Evolutionary conservation across 1,140 invertebrate species (phyloP), one percentile per base, ranked within the genome.

Genomic region (Drosophila subobscura): DNA sequence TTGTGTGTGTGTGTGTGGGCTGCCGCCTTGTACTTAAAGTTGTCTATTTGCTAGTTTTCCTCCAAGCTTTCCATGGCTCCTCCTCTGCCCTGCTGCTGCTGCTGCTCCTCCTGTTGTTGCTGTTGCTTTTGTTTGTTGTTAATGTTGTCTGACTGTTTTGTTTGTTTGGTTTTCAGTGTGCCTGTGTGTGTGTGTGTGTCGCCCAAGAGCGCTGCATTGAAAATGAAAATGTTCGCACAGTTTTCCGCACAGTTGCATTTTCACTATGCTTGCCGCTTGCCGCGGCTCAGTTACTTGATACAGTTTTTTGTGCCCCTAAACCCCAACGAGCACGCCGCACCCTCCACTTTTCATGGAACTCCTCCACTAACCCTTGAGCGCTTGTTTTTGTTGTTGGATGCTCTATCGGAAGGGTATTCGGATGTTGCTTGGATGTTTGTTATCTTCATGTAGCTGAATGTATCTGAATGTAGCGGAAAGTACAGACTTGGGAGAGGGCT

Each of bases 211-310:
- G 81, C 70, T 88, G 81, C 81, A 85, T 85, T 88, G 83, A 83
- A 88, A 86, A 86, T 88, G 83, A 86, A 86, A 86, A 86, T 86
- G 83, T 88, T 88, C 81, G 81, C 81, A 86, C 81, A 85, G 81
- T 85, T 85, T 85, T 85, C 81, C 83, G 83, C 83, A 86, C 83
- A 88, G 83, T 86, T 86, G 83, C 83, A 88, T 88, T 88, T 85
- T 85, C 70, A 85, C 81, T 85, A 85, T 85, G 81, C 63, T 37
- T 47, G 65, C 77, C 85, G 74, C 81, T 68, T 76, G 83, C 81
- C 77, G 77, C 83, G 81, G 81, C 81, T 83, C 83, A 86, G 78
- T 86, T 86, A 86, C 83, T 86, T 86, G 83, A 86, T 86, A 86
- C 63, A 78, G 79, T 75, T 86, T 86, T 77, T 56, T 57, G 25